These are phyloP conservation scores for Mesorhabditis belari DNA, from an alignment of 2,888 invertebrate species.

Conservation along the genomic window DNA sequence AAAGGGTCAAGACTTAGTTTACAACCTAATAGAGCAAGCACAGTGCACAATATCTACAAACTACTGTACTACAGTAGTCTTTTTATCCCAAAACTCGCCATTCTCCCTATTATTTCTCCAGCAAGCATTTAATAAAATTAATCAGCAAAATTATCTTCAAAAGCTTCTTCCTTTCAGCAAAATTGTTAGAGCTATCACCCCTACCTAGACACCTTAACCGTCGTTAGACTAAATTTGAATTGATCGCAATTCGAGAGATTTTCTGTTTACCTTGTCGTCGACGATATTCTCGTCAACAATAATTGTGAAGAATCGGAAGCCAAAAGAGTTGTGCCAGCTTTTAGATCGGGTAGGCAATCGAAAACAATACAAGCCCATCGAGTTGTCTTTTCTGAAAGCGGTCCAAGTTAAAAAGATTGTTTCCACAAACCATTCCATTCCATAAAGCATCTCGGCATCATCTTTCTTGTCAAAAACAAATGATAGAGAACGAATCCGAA, in stretches of 20 bases:
- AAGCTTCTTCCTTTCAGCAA: neutral
- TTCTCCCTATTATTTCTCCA: too few species aligned
- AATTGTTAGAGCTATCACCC: neutral
- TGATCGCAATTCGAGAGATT: too few species aligned
- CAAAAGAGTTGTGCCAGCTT: slow-evolving; percentile 19
- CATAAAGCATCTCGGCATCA: slow-evolving; percentile 28
- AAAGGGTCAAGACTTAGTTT: too few species aligned
- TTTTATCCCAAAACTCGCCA: too few species aligned
- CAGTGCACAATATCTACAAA: too few species aligned
- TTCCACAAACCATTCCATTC: slow-evolving; percentile 27
- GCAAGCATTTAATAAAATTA: too few species aligned
- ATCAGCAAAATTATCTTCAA: too few species aligned
- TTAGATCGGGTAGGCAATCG: slow-evolving; percentile 48
- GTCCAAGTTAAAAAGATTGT: neutral
- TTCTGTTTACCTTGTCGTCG: slow-evolving; percentile 6
- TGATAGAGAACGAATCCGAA: slow-evolving; percentile 47
- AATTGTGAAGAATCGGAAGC: slow-evolving; percentile 45
- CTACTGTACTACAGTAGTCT: too few species aligned
- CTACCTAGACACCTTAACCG: neutral
- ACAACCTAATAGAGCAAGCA: too few species aligned
- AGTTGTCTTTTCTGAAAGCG: slow-evolving; percentile 35
- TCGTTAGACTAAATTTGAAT: neutral
- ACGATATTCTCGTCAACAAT: slow-evolving; percentile 20
- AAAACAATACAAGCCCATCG: slow-evolving; percentile 39
- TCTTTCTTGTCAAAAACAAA: slow-evolving; percentile 35